Percentiles rank a stretch among this genome's conserved stretches.
These are phyloP conservation scores for Serrognathus titanus DNA, from an alignment of 2,888 invertebrate genomes.

Conservation along the genomic window DNA sequence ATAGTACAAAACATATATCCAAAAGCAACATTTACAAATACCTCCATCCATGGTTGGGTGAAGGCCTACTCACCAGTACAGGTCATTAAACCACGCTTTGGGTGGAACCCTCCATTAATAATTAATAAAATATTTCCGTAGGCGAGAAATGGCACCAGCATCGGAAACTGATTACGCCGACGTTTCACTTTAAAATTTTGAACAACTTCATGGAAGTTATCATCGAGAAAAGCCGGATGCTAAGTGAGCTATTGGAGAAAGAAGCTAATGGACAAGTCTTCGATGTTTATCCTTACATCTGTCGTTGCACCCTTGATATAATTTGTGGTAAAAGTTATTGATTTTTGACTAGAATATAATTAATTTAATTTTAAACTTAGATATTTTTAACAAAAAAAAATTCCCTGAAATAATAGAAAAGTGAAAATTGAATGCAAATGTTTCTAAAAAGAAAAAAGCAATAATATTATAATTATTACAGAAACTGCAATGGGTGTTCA, in stretches of 20 bases:
- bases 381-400: background rate
- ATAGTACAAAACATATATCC: slow-evolving; percentile 24
- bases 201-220: slow-evolving; percentile 36
- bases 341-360: too few species aligned
- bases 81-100: slow-evolving; percentile 19
- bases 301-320: slow-evolving; percentile 36
- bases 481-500: slow-evolving; percentile 58
- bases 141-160: slow-evolving; percentile 33
- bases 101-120: background rate
- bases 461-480: slow-evolving; percentile 31
- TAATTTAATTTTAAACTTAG: too few species aligned
- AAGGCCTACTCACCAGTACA: slow-evolving; percentile 33
- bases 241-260: slow-evolving; percentile 25
- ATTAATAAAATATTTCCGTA: slow-evolving; percentile 1
- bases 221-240: slow-evolving; percentile 31
- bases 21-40: slow-evolving; percentile 30
- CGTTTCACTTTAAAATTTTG: slow-evolving; percentile 40
- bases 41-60: slow-evolving; percentile 30
- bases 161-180: slow-evolving; percentile 34
- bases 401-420: background rate
- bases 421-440: too few species aligned
- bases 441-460: background rate
- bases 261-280: slow-evolving; percentile 32
- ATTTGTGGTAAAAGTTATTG: slow-evolving; percentile 35
- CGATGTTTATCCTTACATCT: slow-evolving; percentile 36